Percentiles rank a stretch among this genome's conserved stretches.
phyloP scores from a whole-genome alignment of 2,797 vertebrate genomes.

The Rhinophrynus dorsalis region DNA sequence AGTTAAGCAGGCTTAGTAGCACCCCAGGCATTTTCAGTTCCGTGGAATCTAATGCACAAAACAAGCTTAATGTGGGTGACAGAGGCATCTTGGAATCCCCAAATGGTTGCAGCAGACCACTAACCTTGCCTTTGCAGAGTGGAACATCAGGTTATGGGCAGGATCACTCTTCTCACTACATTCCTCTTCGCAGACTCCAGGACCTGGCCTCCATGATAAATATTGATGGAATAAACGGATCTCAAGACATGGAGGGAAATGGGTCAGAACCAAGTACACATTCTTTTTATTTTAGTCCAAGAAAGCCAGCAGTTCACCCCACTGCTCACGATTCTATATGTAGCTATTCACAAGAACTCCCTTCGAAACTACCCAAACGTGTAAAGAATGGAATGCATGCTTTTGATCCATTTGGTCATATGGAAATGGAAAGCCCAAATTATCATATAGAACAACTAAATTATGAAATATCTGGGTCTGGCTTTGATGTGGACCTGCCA shows the following conservation, averaged over 20 bases:
- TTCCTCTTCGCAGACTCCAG: slow-evolving; percentile 82
- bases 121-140: slow-evolving; percentile 69
- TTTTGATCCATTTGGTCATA: slow-evolving; percentile 59
- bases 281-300: slow-evolving; percentile 56
- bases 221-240: slow-evolving; percentile 71
- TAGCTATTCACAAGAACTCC: slow-evolving; percentile 59
- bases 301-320: slow-evolving; percentile 54
- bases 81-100: slow-evolving; percentile 61
- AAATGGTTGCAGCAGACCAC: slow-evolving; percentile 66
- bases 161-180: slow-evolving; percentile 77
- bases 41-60: slow-evolving; percentile 69
- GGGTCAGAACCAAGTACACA: slow-evolving; percentile 6
- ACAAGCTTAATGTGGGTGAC: slow-evolving; percentile 71
- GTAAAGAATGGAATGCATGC: slow-evolving; percentile 63
- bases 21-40: slow-evolving; percentile 76
- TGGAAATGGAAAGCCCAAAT: slow-evolving; percentile 60
- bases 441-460: slow-evolving; percentile 53
- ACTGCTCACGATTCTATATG: slow-evolving; percentile 54
- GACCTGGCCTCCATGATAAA: slow-evolving; percentile 87
- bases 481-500: slow-evolving; percentile 1
- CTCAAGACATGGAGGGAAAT: slow-evolving; percentile 57
- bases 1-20: slow-evolving; percentile 75
- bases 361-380: slow-evolving; percentile 58
- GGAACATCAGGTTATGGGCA: slow-evolving; percentile 70
- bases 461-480: slow-evolving; percentile 8